Evolutionary conservation across 2,888 invertebrate species (phyloP).

Genomic region (Digitonthophagus gazella): DNA sequence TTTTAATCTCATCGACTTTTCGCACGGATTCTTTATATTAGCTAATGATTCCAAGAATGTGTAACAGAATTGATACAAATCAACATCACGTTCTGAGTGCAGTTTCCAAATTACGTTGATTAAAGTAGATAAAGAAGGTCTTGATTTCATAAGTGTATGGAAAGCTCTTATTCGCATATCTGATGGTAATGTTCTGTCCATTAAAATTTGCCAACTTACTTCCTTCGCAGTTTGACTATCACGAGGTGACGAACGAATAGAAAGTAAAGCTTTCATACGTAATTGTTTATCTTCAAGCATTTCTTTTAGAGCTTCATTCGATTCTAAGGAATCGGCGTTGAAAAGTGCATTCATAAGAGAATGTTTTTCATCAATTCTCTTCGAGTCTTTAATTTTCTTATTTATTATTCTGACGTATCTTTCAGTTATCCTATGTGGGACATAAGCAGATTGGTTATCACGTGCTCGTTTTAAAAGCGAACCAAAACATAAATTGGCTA

Average conservation of each 20-base stretch:
- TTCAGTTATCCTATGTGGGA: no score
- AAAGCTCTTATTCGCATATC: slow-evolving; percentile 51
- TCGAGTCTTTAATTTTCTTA: slow-evolving; percentile 36
- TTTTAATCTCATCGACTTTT: slow-evolving; percentile 40
- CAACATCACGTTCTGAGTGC: slow-evolving; percentile 49
- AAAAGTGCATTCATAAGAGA: slow-evolving; percentile 51
- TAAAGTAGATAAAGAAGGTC: slow-evolving; percentile 44
- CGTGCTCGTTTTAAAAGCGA: slow-evolving; percentile 48
- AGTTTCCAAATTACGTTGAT: slow-evolving; percentile 51
- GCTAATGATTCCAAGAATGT: slow-evolving; percentile 50
- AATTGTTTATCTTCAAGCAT: slow-evolving; percentile 42
- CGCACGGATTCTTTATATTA: slow-evolving; percentile 50
- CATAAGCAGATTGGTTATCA: no score
- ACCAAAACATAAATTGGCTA: slow-evolving; percentile 51
- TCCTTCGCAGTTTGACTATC: background rate
- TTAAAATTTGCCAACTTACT: slow-evolving; percentile 50
- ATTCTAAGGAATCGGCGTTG: slow-evolving; percentile 49
- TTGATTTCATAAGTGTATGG: slow-evolving; percentile 47
- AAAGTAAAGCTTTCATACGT: slow-evolving; percentile 50
- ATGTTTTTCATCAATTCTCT: slow-evolving; percentile 46
- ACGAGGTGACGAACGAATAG: slow-evolving; percentile 37
- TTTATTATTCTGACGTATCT: slow-evolving; percentile 38
- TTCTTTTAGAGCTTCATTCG: slow-evolving; percentile 50
- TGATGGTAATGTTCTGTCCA: slow-evolving; percentile 47
- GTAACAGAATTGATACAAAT: slow-evolving; percentile 53